Conservation (phyloP, 2,797 vertebrate genomes). For the Acanthis flammea region DNA sequence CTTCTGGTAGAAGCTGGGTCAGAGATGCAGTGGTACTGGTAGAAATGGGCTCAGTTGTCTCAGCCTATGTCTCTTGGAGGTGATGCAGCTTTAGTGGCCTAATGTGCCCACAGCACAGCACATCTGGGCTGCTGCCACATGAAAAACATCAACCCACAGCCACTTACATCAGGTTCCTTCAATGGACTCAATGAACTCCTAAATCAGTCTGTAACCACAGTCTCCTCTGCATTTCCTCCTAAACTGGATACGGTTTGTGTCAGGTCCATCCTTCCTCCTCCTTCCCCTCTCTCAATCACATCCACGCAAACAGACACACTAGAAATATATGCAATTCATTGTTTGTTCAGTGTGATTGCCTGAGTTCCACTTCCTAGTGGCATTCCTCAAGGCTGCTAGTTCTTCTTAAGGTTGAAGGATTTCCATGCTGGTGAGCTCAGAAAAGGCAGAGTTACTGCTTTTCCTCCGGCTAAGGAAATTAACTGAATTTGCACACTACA, state of each 20-base stretch:
- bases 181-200: fast-evolving
- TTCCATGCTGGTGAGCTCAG: neutral
- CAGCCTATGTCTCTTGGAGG: too few relatives aligned
- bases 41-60: neutral
- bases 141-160: neutral
- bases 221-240: neutral
- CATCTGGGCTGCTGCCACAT: neutral
- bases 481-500: neutral
- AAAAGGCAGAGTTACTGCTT: neutral
- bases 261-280: neutral
- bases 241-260: neutral
- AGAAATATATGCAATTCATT: neutral
- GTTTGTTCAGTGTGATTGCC: neutral
- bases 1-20: neutral
- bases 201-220: neutral
- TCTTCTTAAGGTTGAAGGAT: neutral
- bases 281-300: neutral
- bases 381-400: neutral
- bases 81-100: fast-evolving
- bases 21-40: neutral
- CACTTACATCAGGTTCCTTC: neutral
- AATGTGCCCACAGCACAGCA: fast-evolving
- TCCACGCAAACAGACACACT: neutral
- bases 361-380: neutral
- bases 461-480: neutral